phyloP scores from a whole-genome alignment of 2,113 vertebrate genomes.

The Labeo rohita region DNA sequence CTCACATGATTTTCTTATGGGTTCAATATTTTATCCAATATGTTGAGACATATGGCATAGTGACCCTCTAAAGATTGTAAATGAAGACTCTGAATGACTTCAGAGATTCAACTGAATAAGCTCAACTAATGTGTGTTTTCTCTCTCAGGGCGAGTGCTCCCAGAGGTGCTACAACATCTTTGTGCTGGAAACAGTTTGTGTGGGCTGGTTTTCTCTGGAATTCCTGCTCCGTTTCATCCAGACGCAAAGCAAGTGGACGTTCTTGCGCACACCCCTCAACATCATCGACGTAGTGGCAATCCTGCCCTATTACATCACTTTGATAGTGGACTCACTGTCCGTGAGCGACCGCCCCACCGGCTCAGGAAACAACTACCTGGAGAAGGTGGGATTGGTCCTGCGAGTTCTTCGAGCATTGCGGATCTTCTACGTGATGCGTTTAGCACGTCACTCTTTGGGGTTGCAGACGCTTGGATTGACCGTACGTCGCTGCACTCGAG shows the following conservation, averaged over 20 bases:
- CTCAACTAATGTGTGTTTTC: background rate
- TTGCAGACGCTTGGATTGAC: conserved; percentile 93
- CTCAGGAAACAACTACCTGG: conserved; percentile 89
- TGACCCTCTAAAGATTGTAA: background rate
- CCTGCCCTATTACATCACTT: conserved; percentile 92
- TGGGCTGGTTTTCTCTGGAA: conserved; percentile 97
- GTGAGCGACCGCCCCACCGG: conserved; percentile 71
- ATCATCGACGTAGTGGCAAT: conserved; percentile 93
- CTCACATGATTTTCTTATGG: background rate
- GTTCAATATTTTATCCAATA: background rate
- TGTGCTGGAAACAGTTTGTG: conserved; percentile 93
- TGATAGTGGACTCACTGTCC: conserved; percentile 85
- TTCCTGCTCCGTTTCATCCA: conserved; percentile 93
- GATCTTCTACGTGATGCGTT: conserved; percentile 93
- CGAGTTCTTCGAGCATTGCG: conserved; percentile 89
- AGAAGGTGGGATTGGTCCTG: conserved; percentile 90
- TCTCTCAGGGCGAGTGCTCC: conserved; percentile 89
- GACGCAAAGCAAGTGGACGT: conserved; percentile 89
- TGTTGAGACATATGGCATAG: background rate
- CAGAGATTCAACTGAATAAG: background rate
- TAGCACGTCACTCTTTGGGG: conserved; percentile 92
- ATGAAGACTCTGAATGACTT: background rate
- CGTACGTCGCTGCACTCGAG: conserved; percentile 87
- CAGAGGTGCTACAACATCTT: conserved; percentile 89
- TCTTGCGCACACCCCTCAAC: conserved; percentile 91